These are phyloP conservation scores for Threskiornis aethiopicus DNA, from an alignment of 2,797 vertebrate genomes.

Conservation along the genomic window DNA sequence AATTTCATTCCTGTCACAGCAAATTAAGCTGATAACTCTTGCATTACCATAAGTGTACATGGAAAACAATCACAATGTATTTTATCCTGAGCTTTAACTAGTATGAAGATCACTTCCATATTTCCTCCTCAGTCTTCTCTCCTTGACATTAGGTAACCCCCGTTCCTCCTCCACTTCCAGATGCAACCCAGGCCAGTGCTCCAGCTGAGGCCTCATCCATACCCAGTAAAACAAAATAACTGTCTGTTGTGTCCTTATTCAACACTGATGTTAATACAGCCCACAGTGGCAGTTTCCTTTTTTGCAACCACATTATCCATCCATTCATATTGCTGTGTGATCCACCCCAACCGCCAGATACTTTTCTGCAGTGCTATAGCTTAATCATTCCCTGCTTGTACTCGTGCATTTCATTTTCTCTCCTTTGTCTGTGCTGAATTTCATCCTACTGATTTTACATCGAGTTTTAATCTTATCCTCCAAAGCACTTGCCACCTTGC, in stretches of 20 bases:
- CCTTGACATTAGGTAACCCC: not conserved
- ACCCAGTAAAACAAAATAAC: not conserved
- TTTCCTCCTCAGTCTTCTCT: not conserved
- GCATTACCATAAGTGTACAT: not conserved
- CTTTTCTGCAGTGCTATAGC: slow-evolving; percentile 4
- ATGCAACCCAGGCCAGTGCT: not conserved
- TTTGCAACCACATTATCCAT: not conserved
- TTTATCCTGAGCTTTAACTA: not conserved
- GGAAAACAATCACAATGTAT: not conserved
- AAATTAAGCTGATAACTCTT: not conserved
- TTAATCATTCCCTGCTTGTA: slow-evolving; percentile 37
- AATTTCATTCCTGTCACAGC: not conserved
- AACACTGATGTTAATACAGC: not conserved
- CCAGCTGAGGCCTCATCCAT: not conserved
- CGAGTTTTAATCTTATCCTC: not conserved
- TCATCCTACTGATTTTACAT: not conserved
- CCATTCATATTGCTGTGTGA: not conserved
- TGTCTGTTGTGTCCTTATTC: not conserved
- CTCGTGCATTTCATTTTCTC: not conserved
- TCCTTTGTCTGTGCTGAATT: not conserved
- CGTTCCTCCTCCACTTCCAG: not conserved
- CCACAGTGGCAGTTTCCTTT: not conserved
- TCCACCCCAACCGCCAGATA: not conserved
- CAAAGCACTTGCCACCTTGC: not conserved
- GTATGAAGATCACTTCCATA: not conserved